Percentiles rank a stretch among this genome's conserved stretches.
These are phyloP conservation scores for Spodoptera litura DNA, from an alignment of 1,140 invertebrate genomes.

Conservation along the genomic window DNA sequence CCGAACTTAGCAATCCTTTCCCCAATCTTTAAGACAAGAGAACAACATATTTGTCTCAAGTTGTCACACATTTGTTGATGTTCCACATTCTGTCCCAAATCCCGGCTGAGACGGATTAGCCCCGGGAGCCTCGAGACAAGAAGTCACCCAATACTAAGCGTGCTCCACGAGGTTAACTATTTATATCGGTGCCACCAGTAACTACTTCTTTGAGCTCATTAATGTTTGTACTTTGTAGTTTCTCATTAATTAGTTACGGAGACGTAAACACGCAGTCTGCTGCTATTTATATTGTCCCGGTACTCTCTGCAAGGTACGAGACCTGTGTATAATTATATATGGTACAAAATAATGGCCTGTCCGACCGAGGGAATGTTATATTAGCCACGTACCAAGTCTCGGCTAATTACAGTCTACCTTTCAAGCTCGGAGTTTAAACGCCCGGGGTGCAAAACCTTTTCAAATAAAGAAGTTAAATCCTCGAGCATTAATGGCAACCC, in stretches of 20 bases:
- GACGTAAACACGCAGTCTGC: too few species aligned
- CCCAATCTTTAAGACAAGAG: conserved; percentile 8
- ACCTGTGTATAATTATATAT: neutral
- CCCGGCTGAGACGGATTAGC: conserved; percentile 10
- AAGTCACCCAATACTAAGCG: conserved; percentile 10
- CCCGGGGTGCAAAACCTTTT: conserved; percentile 27
- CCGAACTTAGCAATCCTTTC: conserved; percentile 18
- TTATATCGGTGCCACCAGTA: neutral
- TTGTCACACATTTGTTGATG: conserved; percentile 16
- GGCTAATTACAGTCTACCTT: conserved; percentile 5
- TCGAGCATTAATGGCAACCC: conserved; percentile 11
- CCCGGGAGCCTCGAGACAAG: conserved; percentile 11
- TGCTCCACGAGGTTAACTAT: neutral
- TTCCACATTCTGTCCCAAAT: neutral
- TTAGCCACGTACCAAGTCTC: neutral
- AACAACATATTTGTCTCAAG: conserved; percentile 17
- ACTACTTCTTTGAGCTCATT: neutral
- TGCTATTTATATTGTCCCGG: too few species aligned
- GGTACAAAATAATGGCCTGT: neutral
- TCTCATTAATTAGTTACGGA: too few species aligned
- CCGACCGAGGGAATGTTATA: neutral
- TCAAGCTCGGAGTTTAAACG: conserved; percentile 15
- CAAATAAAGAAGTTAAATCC: conserved; percentile 22
- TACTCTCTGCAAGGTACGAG: neutral
- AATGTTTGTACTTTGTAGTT: too few species aligned